These are phyloP conservation scores for Seladonia tumulorum DNA, from an alignment of 2,888 invertebrate genomes.

Conservation along the genomic window DNA sequence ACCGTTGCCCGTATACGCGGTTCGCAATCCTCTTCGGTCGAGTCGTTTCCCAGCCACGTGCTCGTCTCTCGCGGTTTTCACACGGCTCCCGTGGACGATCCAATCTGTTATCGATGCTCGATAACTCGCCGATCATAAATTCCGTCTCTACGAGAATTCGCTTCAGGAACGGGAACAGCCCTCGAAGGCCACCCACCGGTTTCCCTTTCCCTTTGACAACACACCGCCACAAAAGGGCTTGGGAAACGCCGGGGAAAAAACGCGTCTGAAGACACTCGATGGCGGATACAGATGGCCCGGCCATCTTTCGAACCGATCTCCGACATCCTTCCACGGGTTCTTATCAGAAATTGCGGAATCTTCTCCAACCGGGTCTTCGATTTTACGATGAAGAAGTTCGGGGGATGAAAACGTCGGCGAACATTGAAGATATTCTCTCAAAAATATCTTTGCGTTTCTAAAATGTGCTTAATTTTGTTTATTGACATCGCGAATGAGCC, in stretches of 20 bases:
- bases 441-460: neutral
- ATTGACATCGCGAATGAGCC: neutral
- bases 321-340: neutral
- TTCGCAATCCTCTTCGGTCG: constrained; percentile 6
- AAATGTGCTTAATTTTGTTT: neutral
- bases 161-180: constrained; percentile 58
- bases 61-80: constrained; percentile 45
- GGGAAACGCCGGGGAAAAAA: constrained; percentile 16
- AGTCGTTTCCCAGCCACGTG: constrained; percentile 43
- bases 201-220: constrained; percentile 28
- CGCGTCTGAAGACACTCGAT: constrained; percentile 35
- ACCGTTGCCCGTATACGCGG: neutral
- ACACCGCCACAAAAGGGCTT: constrained; percentile 4
- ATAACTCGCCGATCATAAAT: constrained; percentile 71
- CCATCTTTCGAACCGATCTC: neutral
- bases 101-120: constrained; percentile 57
- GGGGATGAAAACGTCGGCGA: neutral
- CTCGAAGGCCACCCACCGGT: constrained; percentile 40
- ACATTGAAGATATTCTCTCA: neutral
- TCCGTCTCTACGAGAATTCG: constrained; percentile 54
- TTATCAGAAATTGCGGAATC: neutral
- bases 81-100: constrained; percentile 35
- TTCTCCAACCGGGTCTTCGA: neutral
- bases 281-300: constrained; percentile 35
- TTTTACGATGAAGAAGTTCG: neutral